phyloP scores from a whole-genome alignment of 2,113 vertebrate species.

The Heterocephalus glaber region DNA sequence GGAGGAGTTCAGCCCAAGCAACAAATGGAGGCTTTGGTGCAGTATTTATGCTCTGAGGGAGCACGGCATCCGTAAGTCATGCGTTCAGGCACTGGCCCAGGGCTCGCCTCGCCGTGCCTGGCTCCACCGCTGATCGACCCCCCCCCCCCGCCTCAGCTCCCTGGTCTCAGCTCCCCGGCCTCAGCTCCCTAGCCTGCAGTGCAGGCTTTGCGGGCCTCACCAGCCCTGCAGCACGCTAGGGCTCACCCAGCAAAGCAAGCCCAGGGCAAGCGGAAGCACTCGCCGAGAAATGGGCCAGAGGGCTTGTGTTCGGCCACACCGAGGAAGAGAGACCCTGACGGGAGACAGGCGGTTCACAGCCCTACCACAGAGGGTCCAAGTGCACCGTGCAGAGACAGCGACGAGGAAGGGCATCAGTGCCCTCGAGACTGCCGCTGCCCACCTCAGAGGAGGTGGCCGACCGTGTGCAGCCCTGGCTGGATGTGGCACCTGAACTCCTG shows the following conservation, averaged over 20 bases:
- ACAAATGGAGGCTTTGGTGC: constrained; percentile 94
- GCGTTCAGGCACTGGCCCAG: constrained; percentile 87
- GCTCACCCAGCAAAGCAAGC: not conserved
- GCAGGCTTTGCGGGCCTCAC: not conserved
- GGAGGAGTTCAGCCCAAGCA: constrained; percentile 88
- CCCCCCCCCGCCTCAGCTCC: not conserved
- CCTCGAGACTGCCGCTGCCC: not conserved
- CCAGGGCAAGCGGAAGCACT: rapidly evolving
- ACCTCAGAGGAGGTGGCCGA: not conserved
- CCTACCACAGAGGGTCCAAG: not conserved
- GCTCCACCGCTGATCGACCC: constrained; percentile 28
- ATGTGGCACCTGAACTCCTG: not conserved
- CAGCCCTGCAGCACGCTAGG: not conserved
- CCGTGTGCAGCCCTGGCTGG: not conserved
- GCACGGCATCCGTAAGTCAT: constrained; percentile 94
- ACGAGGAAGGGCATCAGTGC: not conserved
- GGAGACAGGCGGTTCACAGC: not conserved
- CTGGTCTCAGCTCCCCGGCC: not conserved
- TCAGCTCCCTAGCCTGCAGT: not conserved
- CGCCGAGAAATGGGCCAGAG: rapidly evolving
- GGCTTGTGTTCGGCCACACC: rapidly evolving
- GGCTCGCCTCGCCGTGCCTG: constrained; percentile 88
- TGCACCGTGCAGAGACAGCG: not conserved
- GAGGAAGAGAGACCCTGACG: rapidly evolving
- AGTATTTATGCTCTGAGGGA: constrained; percentile 95